Evolutionary conservation across 2,888 invertebrate species (phyloP).

Genomic region (Microplitis deprimator): DNA sequence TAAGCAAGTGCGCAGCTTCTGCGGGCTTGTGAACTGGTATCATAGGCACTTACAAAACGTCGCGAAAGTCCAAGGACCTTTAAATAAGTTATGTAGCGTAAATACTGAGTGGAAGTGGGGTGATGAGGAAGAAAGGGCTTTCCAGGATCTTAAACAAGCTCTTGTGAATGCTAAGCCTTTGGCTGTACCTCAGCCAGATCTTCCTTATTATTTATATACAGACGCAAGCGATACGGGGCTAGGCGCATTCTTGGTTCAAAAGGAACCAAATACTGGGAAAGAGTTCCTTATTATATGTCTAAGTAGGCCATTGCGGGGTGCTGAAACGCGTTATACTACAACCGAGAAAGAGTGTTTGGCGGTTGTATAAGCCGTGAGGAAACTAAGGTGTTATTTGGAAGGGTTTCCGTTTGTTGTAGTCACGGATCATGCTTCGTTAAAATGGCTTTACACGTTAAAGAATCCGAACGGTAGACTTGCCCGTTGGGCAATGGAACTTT

Average conservation of each 20-base stretch:
- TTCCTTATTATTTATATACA: too few species aligned
- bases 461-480: constrained; percentile 26
- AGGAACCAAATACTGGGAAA: constrained; percentile 32
- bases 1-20: background rate
- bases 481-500: constrained; percentile 20
- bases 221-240: too few species aligned
- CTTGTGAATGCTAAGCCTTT: too few species aligned
- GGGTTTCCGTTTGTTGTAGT: constrained; percentile 44
- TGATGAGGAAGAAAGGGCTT: background rate
- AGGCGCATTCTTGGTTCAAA: constrained; percentile 32
- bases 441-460: constrained; percentile 38
- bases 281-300: background rate
- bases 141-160: background rate
- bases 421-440: constrained; percentile 51
- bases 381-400: background rate
- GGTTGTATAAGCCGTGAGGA: background rate
- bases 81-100: background rate
- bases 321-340: background rate
- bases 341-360: too few species aligned
- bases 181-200: too few species aligned
- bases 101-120: background rate
- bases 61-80: background rate
- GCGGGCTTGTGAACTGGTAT: background rate
- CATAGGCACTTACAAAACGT: background rate
- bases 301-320: background rate